Evolutionary conservation across 2,888 invertebrate genomes (phyloP).

Genomic region (Agrotis segetum): DNA sequence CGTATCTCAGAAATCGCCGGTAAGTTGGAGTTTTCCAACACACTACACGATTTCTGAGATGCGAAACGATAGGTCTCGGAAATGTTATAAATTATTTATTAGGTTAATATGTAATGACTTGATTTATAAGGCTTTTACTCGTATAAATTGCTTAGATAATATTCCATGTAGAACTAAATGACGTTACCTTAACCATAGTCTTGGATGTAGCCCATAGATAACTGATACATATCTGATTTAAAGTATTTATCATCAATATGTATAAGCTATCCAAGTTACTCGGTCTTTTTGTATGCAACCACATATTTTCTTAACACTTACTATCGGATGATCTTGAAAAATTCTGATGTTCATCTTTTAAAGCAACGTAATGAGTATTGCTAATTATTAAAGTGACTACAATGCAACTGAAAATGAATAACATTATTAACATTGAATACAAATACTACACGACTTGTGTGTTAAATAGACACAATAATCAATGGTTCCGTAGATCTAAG

Average conservation of each 20-base stretch:
- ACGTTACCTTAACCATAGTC: background rate
- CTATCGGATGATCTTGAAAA: background rate
- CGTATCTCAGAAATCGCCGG: too few relatives aligned
- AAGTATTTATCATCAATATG: background rate
- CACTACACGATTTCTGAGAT: conserved; percentile 1
- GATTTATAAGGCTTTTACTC: conserved; percentile 25
- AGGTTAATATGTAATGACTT: conserved; percentile 28
- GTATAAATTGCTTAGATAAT: conserved; percentile 12
- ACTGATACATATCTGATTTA: conserved; percentile 7
- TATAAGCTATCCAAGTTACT: background rate
- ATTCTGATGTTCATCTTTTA: conserved; percentile 11
- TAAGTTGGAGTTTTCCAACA: too few relatives aligned
- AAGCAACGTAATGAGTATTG: background rate
- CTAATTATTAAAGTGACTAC: conserved; percentile 34
- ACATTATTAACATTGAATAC: conserved; percentile 9
- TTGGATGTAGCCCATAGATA: background rate
- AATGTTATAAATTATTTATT: conserved; percentile 26
- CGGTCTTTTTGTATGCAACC: conserved; percentile 3
- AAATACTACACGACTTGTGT: background rate
- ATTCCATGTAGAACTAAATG: conserved; percentile 2
- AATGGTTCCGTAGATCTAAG: conserved; percentile 9
- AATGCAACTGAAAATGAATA: conserved; percentile 14
- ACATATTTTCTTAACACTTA: background rate
- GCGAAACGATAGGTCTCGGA: conserved; percentile 8
- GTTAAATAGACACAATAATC: background rate